phyloP scores from a whole-genome alignment of 1,140 invertebrate species.

The Drosophila nigrodunni region DNA sequence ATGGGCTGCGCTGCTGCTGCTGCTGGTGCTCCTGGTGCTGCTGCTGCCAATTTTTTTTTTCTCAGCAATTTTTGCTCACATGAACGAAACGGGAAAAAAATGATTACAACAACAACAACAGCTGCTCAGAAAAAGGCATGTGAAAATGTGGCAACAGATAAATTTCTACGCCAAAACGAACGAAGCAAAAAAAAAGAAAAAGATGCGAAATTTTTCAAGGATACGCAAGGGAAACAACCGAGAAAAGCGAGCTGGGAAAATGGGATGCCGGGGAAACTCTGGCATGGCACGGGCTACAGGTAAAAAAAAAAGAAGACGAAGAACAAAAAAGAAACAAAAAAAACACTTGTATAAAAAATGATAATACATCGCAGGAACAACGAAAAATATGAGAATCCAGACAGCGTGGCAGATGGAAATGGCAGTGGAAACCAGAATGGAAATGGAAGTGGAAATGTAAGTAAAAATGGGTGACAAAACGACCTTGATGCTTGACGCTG shows the following conservation, averaged over 20 bases:
- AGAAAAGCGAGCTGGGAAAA: too few relatives aligned
- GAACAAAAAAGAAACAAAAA: not conserved
- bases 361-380: conserved; percentile 7
- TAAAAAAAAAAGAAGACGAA: conserved; percentile 6
- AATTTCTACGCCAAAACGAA: conserved; percentile 51
- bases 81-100: conserved; percentile 21
- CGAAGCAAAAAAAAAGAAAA: not conserved
- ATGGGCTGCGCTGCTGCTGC: not conserved
- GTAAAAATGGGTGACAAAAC: not conserved
- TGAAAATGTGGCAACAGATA: conserved; percentile 62
- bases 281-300: conserved; percentile 27
- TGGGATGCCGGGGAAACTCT: too few relatives aligned
- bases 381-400: not conserved
- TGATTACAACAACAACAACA: conserved; percentile 34
- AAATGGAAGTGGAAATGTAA: not conserved
- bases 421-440: not conserved
- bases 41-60: conserved; percentile 52
- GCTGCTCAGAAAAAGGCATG: conserved; percentile 59
- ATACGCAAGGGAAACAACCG: conserved; percentile 23
- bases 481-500: conserved; percentile 20
- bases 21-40: conserved; percentile 9
- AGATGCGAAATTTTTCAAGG: conserved; percentile 44
- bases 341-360: not conserved
- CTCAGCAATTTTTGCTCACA: conserved; percentile 28
- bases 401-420: not conserved